Percentiles rank a stretch among this genome's conserved stretches.
phyloP scores from a whole-genome alignment of 2,113 vertebrate species.

The Cricetomys ansorgei region DNA sequence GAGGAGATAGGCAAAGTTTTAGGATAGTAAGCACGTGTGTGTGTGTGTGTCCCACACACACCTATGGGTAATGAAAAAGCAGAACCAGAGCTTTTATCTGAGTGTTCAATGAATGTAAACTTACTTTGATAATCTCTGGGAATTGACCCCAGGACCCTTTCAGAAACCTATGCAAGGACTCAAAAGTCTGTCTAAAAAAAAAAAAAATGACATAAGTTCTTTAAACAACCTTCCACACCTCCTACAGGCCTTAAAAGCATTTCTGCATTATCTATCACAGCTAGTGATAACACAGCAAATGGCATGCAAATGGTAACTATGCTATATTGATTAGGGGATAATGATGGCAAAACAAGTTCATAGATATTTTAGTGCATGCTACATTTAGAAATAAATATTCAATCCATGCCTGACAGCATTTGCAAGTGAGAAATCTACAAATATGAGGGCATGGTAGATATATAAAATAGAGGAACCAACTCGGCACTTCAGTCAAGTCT shows the following conservation, averaged over 20 bases:
- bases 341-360: too few relatives aligned
- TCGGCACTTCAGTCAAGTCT: rapidly evolving
- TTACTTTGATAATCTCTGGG: not conserved
- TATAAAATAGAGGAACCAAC: not conserved
- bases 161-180: not conserved
- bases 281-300: not conserved
- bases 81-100: too few relatives aligned
- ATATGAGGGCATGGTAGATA: not conserved
- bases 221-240: not conserved
- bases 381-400: not conserved
- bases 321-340: not conserved
- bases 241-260: not conserved
- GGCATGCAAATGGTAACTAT: not conserved
- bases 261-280: not conserved
- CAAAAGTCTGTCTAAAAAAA: not conserved
- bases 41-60: not conserved
- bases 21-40: not conserved
- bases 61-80: not conserved
- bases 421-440: not conserved
- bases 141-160: not conserved
- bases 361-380: not conserved
- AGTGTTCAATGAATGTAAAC: not conserved
- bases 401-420: not conserved
- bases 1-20: rapidly evolving
- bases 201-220: not conserved